These are phyloP conservation scores for Brachionus paranguensis DNA, from an alignment of 1,140 invertebrate species.

Conservation along the genomic window DNA sequence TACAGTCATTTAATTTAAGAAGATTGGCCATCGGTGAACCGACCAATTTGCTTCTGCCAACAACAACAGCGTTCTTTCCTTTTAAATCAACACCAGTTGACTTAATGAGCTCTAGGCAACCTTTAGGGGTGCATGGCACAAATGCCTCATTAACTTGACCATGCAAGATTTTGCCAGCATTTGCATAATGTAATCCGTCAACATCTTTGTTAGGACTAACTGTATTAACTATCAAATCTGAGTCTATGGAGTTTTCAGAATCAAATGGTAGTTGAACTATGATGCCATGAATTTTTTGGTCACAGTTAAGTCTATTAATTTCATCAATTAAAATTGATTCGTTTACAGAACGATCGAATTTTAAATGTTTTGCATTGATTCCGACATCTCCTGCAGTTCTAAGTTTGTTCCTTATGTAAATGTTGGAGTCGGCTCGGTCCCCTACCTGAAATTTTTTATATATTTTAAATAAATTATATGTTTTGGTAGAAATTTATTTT, in stretches of 20 bases:
- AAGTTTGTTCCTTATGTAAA: slow-evolving; percentile 94
- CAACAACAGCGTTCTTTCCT: slow-evolving; percentile 81
- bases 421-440: slow-evolving; percentile 91
- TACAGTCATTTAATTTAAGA: slow-evolving; percentile 63
- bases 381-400: slow-evolving; percentile 85
- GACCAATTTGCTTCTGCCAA: slow-evolving; percentile 94
- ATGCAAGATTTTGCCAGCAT: slow-evolving; percentile 71
- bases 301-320: slow-evolving; percentile 72
- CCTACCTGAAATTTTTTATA: slow-evolving; percentile 64
- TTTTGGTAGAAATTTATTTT: too few relatives aligned
- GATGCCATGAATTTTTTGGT: slow-evolving; percentile 81
- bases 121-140: slow-evolving; percentile 84
- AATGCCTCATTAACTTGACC: slow-evolving; percentile 69
- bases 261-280: slow-evolving; percentile 90
- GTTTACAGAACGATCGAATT: slow-evolving; percentile 57
- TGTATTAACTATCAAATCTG: slow-evolving; percentile 75
- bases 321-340: slow-evolving; percentile 61
- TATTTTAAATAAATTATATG: neutral
- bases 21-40: slow-evolving; percentile 75
- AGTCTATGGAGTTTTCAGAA: slow-evolving; percentile 71
- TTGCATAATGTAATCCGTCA: slow-evolving; percentile 87
- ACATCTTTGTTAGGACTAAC: slow-evolving; percentile 84
- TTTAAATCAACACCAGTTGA: slow-evolving; percentile 62
- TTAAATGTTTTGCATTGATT: slow-evolving; percentile 72
- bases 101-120: slow-evolving; percentile 84